These are phyloP conservation scores for Ormyrus nitidulus DNA, from an alignment of 2,888 invertebrate genomes.

Conservation along the genomic window DNA sequence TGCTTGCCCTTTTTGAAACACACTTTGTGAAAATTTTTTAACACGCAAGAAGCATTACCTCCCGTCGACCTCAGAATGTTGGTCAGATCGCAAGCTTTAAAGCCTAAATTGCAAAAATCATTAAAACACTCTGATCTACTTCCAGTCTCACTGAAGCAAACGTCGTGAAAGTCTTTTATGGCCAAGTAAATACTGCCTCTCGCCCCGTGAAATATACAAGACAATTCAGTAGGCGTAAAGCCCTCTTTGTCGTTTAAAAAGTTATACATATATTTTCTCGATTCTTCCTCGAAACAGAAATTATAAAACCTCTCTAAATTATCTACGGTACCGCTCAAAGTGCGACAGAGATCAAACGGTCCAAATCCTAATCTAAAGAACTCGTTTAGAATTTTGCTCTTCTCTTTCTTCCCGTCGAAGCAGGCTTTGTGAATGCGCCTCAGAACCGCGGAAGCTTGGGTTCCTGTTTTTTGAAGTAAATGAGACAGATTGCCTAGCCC, in stretches of 20 bases:
- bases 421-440: too few species aligned
- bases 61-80: not conserved
- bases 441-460: too few species aligned
- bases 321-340: not conserved
- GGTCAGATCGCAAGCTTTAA: not conserved
- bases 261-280: not conserved
- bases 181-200: not conserved
- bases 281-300: not conserved
- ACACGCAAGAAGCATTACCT: not conserved
- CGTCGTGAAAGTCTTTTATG: not conserved
- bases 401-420: too few species aligned
- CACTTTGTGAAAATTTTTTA: not conserved
- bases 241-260: not conserved
- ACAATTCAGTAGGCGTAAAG: not conserved
- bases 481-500: too few species aligned
- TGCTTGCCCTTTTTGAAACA: conserved; percentile 11
- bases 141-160: conserved; percentile 22
- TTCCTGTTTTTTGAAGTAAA: too few species aligned
- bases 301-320: not conserved
- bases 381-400: not conserved
- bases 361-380: not conserved
- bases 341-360: not conserved
- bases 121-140: conserved; percentile 1
- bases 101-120: not conserved
- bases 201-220: not conserved